Conservation (phyloP, 2,113 vertebrate species). For the Tachysurus vachellii region DNA sequence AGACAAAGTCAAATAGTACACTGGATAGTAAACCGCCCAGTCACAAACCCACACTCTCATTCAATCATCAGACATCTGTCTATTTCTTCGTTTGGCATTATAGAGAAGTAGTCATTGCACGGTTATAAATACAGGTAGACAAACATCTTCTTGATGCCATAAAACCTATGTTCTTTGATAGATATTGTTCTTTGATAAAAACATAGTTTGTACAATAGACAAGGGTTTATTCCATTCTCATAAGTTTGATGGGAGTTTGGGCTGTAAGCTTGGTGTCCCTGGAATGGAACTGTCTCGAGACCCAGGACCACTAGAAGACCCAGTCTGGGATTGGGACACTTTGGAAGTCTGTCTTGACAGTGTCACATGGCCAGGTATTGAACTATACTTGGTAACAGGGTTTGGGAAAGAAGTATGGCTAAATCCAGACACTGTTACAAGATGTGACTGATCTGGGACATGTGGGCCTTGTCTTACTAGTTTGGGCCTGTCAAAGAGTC, state of each 20-base stretch:
- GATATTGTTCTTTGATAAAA: conserved; percentile 46
- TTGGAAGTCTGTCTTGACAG: conserved; percentile 83
- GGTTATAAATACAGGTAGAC: conserved; percentile 44
- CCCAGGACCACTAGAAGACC: conserved; percentile 64
- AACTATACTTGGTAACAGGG: conserved; percentile 75
- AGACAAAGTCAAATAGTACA: conserved; percentile 52
- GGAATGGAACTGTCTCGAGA: conserved; percentile 60
- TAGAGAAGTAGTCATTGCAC: conserved; percentile 45
- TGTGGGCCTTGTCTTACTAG: conserved; percentile 71
- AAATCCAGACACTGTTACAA: conserved; percentile 73
- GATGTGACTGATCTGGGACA: conserved; percentile 63
- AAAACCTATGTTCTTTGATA: conserved; percentile 38
- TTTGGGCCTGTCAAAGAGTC: conserved; percentile 79
- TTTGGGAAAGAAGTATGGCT: conserved; percentile 71
- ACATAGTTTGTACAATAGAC: conserved; percentile 54
- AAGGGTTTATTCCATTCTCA: conserved; percentile 76
- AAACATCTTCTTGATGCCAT: conserved; percentile 59
- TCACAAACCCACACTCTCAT: conserved; percentile 5
- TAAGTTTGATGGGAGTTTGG: conserved; percentile 92
- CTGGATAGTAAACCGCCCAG: conserved; percentile 11
- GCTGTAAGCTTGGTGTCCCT: conserved; percentile 73
- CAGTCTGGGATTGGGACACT: conserved; percentile 77
- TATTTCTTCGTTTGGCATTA: conserved; percentile 54
- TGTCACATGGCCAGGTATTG: conserved; percentile 75
- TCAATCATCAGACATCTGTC: conserved; percentile 24